A percentile compares a stretch with the other conserved stretches of the same genome.
Conservation (phyloP, 92 coral and sea anemone genomes). For the Porites lobata region DNA sequence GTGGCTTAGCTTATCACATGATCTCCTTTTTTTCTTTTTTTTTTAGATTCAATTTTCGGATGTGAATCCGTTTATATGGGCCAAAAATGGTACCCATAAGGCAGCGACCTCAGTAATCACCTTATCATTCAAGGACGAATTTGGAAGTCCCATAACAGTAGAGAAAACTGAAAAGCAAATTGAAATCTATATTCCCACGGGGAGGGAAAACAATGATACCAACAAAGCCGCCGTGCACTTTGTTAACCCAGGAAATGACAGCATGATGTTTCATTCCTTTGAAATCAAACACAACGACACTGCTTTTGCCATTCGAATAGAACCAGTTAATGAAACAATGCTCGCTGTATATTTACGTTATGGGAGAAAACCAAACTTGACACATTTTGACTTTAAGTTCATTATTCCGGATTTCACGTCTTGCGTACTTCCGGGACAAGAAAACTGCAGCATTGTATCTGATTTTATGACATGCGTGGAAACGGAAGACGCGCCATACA, state of each 20-base stretch:
- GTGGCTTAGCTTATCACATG: not conserved
- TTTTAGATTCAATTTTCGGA: conserved; percentile 35
- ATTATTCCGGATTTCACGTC: conserved; percentile 78
- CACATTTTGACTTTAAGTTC: conserved; percentile 55
- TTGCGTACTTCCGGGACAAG: conserved; percentile 65
- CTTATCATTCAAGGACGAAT: conserved; percentile 36
- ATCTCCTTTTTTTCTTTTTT: not conserved
- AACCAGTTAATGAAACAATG: conserved; percentile 39
- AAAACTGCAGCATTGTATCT: conserved; percentile 68
- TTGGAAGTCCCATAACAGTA: conserved; percentile 57
- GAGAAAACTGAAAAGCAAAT: conserved; percentile 22
- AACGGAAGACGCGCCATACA: not conserved
- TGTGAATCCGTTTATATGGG: conserved; percentile 60
- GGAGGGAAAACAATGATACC: not conserved
- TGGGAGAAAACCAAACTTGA: conserved; percentile 61
- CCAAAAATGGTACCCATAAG: conserved; percentile 29
- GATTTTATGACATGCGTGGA: conserved; percentile 69
- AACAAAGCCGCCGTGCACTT: conserved; percentile 5
- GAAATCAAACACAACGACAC: conserved; percentile 54
- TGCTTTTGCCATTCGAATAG: conserved; percentile 60
- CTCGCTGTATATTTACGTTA: conserved; percentile 59
- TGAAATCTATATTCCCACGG: conserved; percentile 55
- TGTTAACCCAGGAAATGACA: conserved; percentile 51
- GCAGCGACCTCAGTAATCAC: conserved; percentile 56
- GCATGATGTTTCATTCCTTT: conserved; percentile 57